These are phyloP conservation scores for Cinara cedri DNA, from an alignment of 2,888 invertebrate genomes.

Conservation along the genomic window DNA sequence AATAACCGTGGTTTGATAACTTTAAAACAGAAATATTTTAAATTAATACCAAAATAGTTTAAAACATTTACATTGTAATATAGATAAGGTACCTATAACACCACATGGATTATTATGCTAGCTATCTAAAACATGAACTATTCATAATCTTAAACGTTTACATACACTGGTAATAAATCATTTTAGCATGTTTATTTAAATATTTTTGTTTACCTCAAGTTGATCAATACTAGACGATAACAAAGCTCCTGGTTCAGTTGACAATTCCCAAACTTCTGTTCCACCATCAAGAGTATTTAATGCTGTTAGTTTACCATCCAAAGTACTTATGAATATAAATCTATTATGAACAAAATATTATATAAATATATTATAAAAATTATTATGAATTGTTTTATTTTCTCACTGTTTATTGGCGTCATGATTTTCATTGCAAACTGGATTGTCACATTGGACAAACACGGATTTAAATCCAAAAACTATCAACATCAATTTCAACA, in stretches of 20 bases:
- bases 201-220: conserved; percentile 71
- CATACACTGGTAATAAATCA: conserved; percentile 13
- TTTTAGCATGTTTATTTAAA: neutral
- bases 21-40: conserved; percentile 62
- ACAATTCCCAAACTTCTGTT: conserved; percentile 76
- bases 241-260: conserved; percentile 77
- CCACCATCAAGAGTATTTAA: conserved; percentile 75
- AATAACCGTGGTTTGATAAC: conserved; percentile 83
- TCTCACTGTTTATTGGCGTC: conserved; percentile 45
- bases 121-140: neutral
- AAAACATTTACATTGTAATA: neutral
- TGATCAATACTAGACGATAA: conserved; percentile 88
- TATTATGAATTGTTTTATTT: neutral
- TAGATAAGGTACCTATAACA: neutral
- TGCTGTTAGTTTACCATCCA: conserved; percentile 87
- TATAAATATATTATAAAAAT: neutral
- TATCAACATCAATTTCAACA: conserved; percentile 10
- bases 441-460: conserved; percentile 17
- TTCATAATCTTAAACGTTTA: neutral
- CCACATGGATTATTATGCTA: neutral
- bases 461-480: conserved; percentile 10
- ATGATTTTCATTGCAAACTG: conserved; percentile 24
- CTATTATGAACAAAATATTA: conserved; percentile 63
- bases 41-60: neutral
- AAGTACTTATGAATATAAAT: conserved; percentile 82